A percentile compares a stretch with the other conserved stretches of the same genome.
phyloP scores from a whole-genome alignment of 2,797 vertebrate genomes.

The Schizothorax lantsangensis region DNA sequence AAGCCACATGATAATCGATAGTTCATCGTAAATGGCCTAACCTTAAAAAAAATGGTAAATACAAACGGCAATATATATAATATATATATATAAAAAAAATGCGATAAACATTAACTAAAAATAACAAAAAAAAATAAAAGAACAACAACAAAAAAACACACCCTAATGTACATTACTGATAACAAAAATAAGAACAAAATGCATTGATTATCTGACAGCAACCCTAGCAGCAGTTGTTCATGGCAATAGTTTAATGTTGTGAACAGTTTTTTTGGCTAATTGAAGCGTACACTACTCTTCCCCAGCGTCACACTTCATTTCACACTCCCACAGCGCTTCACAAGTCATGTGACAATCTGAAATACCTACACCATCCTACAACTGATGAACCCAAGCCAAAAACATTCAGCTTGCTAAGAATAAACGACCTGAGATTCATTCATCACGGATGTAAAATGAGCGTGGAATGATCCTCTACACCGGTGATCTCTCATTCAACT shows the following conservation, averaged over 20 bases:
- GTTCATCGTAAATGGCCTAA: not conserved
- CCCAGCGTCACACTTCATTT: not conserved
- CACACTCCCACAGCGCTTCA: constrained; percentile 23
- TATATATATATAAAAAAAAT: too few relatives aligned
- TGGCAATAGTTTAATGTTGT: not conserved
- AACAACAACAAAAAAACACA: not conserved
- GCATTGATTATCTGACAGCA: too few relatives aligned
- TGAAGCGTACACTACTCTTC: not conserved
- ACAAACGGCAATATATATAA: too few relatives aligned
- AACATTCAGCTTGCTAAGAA: not conserved
- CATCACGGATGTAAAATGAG: too few relatives aligned
- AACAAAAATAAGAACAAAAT: not conserved
- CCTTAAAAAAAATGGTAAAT: not conserved
- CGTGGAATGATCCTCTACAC: not conserved
- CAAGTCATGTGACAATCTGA: constrained; percentile 10
- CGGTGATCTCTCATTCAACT: too few relatives aligned
- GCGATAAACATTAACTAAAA: not conserved
- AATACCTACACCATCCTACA: constrained; percentile 25
- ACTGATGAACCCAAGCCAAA: not conserved
- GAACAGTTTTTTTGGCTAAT: not conserved
- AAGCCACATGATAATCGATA: not conserved
- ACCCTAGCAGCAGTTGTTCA: not conserved
- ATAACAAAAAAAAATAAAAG: not conserved
- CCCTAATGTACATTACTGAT: not conserved
- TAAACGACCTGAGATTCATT: not conserved